Percentiles rank a stretch among this genome's conserved stretches.
Conservation (phyloP, 2,113 vertebrate genomes). For the Zapus hudsonius region DNA sequence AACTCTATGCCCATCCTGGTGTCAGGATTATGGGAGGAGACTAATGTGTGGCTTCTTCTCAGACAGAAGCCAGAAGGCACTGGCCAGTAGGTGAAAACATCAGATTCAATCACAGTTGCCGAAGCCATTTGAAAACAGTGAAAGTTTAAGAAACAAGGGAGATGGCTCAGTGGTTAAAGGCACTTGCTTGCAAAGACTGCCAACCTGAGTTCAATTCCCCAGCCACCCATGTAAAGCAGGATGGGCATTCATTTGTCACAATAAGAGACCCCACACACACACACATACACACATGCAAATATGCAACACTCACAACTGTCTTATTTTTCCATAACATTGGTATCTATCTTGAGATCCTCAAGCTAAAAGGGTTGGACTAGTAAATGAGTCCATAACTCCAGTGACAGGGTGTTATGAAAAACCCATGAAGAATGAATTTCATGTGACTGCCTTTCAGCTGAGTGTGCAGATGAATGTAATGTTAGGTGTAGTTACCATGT, state of each 20-base stretch:
- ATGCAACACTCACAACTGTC: background rate
- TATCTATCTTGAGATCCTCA: background rate
- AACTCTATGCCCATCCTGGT: background rate
- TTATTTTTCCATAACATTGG: background rate
- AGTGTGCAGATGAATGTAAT: background rate
- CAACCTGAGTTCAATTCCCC: too few species aligned
- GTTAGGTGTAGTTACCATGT: background rate
- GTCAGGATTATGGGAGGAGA: background rate
- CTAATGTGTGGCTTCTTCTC: background rate
- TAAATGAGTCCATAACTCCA: background rate
- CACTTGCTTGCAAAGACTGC: too few species aligned
- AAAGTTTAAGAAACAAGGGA: slow-evolving; percentile 48
- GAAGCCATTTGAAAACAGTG: slow-evolving; percentile 15
- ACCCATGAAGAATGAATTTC: background rate
- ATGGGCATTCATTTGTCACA: too few species aligned
- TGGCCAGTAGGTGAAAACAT: background rate
- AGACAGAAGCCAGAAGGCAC: background rate
- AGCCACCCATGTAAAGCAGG: too few species aligned
- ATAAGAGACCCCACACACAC: too few species aligned
- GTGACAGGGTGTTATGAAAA: background rate
- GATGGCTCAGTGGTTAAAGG: too few species aligned
- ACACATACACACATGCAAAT: too few species aligned
- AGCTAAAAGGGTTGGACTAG: background rate
- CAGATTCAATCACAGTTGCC: background rate
- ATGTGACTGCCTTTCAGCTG: background rate